These are phyloP conservation scores for Pomacea canaliculata DNA, from an alignment of 2,888 invertebrate species.

Conservation along the genomic window DNA sequence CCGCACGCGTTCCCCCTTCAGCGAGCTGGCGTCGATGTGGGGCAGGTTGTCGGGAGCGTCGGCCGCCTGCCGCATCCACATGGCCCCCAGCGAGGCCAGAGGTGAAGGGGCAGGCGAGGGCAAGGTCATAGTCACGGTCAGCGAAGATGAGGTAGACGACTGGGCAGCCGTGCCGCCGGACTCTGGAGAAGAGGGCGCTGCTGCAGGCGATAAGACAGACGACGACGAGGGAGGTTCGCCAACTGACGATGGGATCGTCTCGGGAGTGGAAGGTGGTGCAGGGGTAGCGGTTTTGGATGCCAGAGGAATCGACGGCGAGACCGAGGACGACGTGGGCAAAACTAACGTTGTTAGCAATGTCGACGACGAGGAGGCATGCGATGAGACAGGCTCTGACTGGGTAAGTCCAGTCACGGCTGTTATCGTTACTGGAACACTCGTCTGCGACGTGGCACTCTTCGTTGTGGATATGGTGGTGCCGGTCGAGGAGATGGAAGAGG, in stretches of 20 bases:
- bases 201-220: neutral
- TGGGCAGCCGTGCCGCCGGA: too few species aligned
- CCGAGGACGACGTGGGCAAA: neutral
- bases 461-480: neutral
- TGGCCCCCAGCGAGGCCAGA: conserved; percentile 17
- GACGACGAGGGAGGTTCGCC: neutral
- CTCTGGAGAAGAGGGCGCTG: neutral
- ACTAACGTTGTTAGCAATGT: neutral
- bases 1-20: conserved; percentile 16
- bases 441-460: neutral
- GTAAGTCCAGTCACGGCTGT: neutral
- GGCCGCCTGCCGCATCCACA: conserved; percentile 17
- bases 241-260: neutral
- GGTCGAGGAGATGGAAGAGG: neutral
- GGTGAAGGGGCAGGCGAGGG: neutral
- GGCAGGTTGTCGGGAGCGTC: conserved; percentile 11
- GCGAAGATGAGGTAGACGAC: neutral
- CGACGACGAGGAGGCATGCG: neutral
- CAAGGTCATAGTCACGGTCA: neutral
- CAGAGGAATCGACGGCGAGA: neutral
- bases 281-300: too few species aligned
- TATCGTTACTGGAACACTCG: neutral
- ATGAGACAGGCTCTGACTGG: neutral
- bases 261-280: neutral
- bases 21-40: conserved; percentile 5